These are phyloP conservation scores for Spodoptera picta DNA, from an alignment of 2,888 invertebrate genomes.

Conservation along the genomic window DNA sequence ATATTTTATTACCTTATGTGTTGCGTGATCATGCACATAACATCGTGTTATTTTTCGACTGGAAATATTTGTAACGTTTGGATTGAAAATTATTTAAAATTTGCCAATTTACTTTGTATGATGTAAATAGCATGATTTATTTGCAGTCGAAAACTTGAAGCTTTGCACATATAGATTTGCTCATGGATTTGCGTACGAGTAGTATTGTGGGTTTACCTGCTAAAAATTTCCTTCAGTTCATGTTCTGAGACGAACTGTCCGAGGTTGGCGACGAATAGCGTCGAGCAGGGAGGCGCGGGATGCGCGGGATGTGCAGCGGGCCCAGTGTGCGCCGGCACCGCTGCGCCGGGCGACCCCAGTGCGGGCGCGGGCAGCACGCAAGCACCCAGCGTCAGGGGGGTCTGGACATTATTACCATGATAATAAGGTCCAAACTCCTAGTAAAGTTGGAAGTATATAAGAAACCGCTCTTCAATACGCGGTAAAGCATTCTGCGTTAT, in stretches of 20 bases:
- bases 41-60: constrained; percentile 69
- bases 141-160: constrained; percentile 64
- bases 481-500: constrained; percentile 49
- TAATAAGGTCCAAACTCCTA: constrained; percentile 57
- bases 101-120: constrained; percentile 7
- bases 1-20: constrained; percentile 52
- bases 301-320: constrained; percentile 90
- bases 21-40: constrained; percentile 76
- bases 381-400: constrained; percentile 89
- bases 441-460: constrained; percentile 42
- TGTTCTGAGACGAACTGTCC: constrained; percentile 99
- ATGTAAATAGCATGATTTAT: constrained; percentile 33
- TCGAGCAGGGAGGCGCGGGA: constrained; percentile 97
- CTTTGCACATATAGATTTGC: constrained; percentile 51
- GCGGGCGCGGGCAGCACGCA: constrained; percentile 98
- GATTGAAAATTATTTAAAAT: constrained; percentile 10
- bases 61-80: constrained; percentile 59
- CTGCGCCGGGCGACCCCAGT: constrained; percentile 96
- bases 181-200: background rate
- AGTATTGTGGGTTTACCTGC: constrained; percentile 91
- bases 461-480: constrained; percentile 65
- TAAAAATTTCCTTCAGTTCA: constrained; percentile 99
- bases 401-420: constrained; percentile 68
- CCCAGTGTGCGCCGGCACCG: constrained; percentile 89
- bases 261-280: constrained; percentile 99